phyloP scores from a whole-genome alignment of 1,140 invertebrate species.

The Panagrolaimus sp. region DNA sequence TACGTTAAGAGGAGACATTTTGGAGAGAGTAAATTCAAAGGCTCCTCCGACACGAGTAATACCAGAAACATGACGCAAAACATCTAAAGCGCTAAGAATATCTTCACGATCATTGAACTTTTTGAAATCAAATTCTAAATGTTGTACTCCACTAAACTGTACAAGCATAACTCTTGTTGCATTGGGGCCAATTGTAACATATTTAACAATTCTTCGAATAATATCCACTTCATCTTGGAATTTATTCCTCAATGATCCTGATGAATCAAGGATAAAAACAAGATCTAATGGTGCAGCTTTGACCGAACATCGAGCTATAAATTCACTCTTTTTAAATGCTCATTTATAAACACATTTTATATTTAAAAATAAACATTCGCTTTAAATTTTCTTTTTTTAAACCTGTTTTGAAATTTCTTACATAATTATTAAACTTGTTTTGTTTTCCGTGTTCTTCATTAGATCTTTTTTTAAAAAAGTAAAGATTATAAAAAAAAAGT shows the following conservation, averaged over 20 bases:
- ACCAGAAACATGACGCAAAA: constrained; percentile 53
- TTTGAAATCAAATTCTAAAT: constrained; percentile 56
- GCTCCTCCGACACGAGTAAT: constrained; percentile 54
- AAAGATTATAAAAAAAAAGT: too few species aligned
- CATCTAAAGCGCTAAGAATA: constrained; percentile 44
- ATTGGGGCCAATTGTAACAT: constrained; percentile 53
- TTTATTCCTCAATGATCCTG: constrained; percentile 52
- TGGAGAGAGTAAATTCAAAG: constrained; percentile 50
- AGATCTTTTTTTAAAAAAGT: too few species aligned
- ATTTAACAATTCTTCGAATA: constrained; percentile 45
- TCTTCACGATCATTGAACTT: constrained; percentile 47
- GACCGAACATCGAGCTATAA: constrained; percentile 52
- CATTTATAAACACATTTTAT: too few species aligned
- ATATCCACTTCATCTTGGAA: constrained; percentile 57
- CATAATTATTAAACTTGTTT: too few species aligned
- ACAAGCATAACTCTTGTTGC: constrained; percentile 54
- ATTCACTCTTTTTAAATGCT: neutral
- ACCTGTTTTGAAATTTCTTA: too few species aligned
- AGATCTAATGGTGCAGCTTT: constrained; percentile 51
- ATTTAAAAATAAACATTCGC: too few species aligned
- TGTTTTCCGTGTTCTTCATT: too few species aligned
- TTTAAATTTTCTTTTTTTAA: too few species aligned
- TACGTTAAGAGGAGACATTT: constrained; percentile 36
- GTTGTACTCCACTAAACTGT: constrained; percentile 58
- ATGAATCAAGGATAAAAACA: constrained; percentile 54